Conservation (phyloP, 2,113 vertebrate species). For the Antechinus flavipes region DNA sequence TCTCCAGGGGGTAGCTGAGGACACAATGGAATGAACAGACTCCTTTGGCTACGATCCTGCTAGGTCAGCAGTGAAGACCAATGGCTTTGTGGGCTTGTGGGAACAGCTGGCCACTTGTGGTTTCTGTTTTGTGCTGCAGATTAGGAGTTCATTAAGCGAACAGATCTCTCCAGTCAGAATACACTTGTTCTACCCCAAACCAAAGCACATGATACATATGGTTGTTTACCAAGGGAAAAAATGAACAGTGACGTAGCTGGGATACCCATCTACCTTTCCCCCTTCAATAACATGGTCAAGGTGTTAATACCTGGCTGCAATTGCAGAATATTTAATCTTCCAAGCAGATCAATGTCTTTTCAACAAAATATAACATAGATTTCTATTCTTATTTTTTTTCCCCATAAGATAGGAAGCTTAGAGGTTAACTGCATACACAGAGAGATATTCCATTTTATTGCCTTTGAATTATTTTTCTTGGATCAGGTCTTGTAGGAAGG, state of each 20-base stretch:
- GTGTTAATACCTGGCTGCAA: background rate
- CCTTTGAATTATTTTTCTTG: constrained; percentile 59
- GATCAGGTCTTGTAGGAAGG: constrained; percentile 27
- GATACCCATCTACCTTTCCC: background rate
- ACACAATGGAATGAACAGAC: background rate
- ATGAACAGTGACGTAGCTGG: background rate
- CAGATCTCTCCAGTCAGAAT: background rate
- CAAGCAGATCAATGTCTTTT: background rate
- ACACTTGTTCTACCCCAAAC: constrained; percentile 6
- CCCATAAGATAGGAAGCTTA: background rate
- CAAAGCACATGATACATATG: background rate
- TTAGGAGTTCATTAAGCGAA: constrained; percentile 18
- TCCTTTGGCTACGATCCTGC: background rate
- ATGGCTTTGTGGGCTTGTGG: background rate
- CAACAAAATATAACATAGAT: background rate
- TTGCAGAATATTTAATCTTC: background rate
- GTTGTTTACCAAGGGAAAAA: background rate
- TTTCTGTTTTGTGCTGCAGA: constrained; percentile 17
- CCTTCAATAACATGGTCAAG: background rate
- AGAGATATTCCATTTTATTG: constrained; percentile 23
- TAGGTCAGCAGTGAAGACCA: background rate
- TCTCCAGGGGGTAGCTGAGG: background rate
- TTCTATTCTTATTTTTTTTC: background rate
- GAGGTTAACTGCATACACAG: constrained; percentile 1
- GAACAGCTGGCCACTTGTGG: background rate